Conservation (phyloP, 2,888 invertebrate species). For the Bimastos eiseni region DNA sequence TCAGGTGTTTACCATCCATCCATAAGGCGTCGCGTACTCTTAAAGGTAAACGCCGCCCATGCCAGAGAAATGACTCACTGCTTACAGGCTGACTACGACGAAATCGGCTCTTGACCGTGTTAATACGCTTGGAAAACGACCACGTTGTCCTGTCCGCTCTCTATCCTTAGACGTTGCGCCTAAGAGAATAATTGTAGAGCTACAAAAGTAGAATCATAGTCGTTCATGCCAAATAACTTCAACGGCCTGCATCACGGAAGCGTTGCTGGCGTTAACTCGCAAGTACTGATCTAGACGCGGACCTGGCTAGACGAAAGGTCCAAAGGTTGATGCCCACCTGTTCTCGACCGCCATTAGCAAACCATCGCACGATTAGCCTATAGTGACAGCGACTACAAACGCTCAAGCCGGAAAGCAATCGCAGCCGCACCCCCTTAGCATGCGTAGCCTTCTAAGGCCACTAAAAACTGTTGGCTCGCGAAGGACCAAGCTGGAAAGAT, state of each 20-base stretch:
- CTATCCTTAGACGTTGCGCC: not conserved
- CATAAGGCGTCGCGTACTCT: not conserved
- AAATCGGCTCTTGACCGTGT: not conserved
- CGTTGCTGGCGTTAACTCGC: not conserved
- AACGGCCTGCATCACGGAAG: not conserved
- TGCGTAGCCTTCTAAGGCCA: not conserved
- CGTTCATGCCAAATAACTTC: not conserved
- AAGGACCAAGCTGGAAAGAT: not conserved
- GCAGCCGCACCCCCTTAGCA: not conserved
- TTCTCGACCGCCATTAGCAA: not conserved
- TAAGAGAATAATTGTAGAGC: not conserved
- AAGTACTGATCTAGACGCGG: not conserved
- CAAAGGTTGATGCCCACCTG: constrained; percentile 13
- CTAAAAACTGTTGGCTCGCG: not conserved
- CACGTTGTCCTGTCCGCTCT: not conserved
- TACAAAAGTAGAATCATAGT: not conserved
- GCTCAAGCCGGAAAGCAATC: not conserved
- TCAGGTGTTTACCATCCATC: not conserved
- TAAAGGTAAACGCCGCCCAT: not conserved
- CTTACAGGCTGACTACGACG: not conserved
- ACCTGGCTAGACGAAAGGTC: not conserved
- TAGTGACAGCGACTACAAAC: not conserved
- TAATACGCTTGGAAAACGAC: not conserved
- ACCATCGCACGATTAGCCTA: not conserved
- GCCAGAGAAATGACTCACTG: not conserved